These are phyloP conservation scores for Corythucha ciliata DNA, from an alignment of 2,888 invertebrate genomes.

Conservation along the genomic window DNA sequence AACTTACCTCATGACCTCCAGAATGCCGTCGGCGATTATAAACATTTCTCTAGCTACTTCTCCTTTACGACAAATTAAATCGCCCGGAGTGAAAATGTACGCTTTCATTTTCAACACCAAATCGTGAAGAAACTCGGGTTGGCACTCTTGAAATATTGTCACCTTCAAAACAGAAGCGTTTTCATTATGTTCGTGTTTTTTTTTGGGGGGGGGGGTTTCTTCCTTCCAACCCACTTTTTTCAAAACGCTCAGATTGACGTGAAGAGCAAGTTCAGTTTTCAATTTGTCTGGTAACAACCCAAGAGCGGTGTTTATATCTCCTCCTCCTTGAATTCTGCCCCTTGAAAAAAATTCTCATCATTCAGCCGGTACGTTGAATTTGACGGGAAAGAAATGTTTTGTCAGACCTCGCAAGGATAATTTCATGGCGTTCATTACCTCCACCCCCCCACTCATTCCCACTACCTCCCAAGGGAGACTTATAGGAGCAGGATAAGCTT, in stretches of 20 bases:
- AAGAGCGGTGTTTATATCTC: slow-evolving; percentile 89
- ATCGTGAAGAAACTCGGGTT: slow-evolving; percentile 94
- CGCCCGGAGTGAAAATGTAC: slow-evolving; percentile 95
- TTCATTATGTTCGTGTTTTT: not conserved
- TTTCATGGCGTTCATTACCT: too few relatives aligned
- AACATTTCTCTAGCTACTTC: slow-evolving; percentile 96
- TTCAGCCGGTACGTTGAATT: too few relatives aligned
- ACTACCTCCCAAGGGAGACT: too few relatives aligned
- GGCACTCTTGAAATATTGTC: slow-evolving; percentile 93
- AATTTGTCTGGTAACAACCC: slow-evolving; percentile 90
- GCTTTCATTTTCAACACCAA: slow-evolving; percentile 96
- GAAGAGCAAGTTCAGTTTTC: slow-evolving; percentile 90
- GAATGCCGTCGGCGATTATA: slow-evolving; percentile 92
- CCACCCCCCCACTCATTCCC: too few relatives aligned
- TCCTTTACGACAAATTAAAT: slow-evolving; percentile 91
- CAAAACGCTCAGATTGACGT: slow-evolving; percentile 87
- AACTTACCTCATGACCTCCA: slow-evolving; percentile 69
- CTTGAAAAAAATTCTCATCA: too few relatives aligned
- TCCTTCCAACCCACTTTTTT: slow-evolving; percentile 62
- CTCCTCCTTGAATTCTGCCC: slow-evolving; percentile 89
- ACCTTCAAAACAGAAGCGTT: slow-evolving; percentile 52
- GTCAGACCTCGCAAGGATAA: too few relatives aligned
- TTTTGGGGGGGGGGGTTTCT: not conserved
- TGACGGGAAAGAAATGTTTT: too few relatives aligned
- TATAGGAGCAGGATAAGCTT: too few relatives aligned